These are phyloP conservation scores for Calephelis perditalis DNA, from an alignment of 2,888 invertebrate genomes.

Conservation along the genomic window DNA sequence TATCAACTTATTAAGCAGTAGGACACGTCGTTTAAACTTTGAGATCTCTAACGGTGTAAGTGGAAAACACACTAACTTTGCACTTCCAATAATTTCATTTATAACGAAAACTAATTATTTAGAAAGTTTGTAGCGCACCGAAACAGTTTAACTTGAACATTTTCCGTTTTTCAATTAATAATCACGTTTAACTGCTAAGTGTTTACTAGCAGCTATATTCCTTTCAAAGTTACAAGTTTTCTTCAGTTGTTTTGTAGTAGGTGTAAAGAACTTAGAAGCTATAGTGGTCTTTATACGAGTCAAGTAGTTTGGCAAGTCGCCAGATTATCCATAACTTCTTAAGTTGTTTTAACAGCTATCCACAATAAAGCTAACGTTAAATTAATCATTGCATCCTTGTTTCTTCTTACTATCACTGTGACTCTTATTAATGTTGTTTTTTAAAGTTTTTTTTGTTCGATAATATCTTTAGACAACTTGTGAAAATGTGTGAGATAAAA, in stretches of 20 bases:
- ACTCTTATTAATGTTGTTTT: too few species aligned
- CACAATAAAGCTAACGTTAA: not conserved
- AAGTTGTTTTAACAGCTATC: not conserved
- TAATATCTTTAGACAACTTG: too few species aligned
- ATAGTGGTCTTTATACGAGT: constrained; percentile 53
- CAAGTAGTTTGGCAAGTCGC: constrained; percentile 51
- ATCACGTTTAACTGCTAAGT: constrained; percentile 17
- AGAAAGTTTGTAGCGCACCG: not conserved
- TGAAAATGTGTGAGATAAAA: too few species aligned
- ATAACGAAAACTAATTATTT: too few species aligned
- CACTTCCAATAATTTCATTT: too few species aligned
- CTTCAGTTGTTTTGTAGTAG: constrained; percentile 22
- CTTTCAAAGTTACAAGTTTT: constrained; percentile 22
- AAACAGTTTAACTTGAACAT: not conserved
- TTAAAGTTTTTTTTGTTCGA: too few species aligned
- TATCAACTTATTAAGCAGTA: too few species aligned
- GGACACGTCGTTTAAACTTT: too few species aligned
- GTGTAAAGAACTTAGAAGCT: constrained; percentile 27
- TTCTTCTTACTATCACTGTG: not conserved
- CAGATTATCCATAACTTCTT: constrained; percentile 30
- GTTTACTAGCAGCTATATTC: constrained; percentile 18
- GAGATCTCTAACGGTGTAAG: too few species aligned
- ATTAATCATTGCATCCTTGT: not conserved
- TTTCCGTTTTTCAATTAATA: constrained; percentile 21
- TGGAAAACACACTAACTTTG: too few species aligned